These are phyloP conservation scores for Coilia nasus DNA, from an alignment of 2,797 vertebrate species.

Conservation along the genomic window DNA sequence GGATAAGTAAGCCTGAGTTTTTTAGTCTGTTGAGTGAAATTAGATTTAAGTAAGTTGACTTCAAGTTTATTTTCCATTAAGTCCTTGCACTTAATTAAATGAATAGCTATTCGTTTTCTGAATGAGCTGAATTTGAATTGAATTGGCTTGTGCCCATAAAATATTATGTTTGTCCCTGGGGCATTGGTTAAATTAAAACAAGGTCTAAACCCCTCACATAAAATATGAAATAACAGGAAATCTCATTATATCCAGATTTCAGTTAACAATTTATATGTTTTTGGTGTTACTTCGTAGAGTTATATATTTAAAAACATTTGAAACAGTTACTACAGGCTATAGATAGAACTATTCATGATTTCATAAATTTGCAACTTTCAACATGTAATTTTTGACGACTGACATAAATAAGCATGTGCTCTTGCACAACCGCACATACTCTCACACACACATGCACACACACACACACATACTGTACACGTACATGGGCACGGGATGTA, in stretches of 20 bases:
- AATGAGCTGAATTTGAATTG: conserved; percentile 17
- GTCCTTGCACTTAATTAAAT: conserved; percentile 10
- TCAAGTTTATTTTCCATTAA: conserved; percentile 26
- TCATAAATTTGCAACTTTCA: not conserved
- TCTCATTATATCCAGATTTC: not conserved
- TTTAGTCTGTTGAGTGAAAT: not conserved
- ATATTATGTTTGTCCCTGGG: conserved; percentile 19
- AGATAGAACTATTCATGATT: not conserved
- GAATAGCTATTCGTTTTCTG: conserved; percentile 16
- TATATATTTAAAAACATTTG: not conserved
- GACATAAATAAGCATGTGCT: not conserved
- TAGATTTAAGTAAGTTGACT: not conserved
- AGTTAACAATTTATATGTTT: not conserved
- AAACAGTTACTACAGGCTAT: not conserved
- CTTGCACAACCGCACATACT: too few species aligned
- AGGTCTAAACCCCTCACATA: not conserved
- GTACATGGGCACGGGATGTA: not conserved
- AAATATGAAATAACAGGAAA: conserved; percentile 3
- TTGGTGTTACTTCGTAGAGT: too few species aligned
- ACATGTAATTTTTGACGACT: not conserved
- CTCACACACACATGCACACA: too few species aligned
- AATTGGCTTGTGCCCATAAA: conserved; percentile 1
- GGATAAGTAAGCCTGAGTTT: not conserved
- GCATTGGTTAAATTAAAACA: conserved; percentile 16
- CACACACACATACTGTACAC: too few species aligned